Base-by-base conservation (phyloP, 1,140 invertebrate species). In the Achatina immaculata region DNA sequence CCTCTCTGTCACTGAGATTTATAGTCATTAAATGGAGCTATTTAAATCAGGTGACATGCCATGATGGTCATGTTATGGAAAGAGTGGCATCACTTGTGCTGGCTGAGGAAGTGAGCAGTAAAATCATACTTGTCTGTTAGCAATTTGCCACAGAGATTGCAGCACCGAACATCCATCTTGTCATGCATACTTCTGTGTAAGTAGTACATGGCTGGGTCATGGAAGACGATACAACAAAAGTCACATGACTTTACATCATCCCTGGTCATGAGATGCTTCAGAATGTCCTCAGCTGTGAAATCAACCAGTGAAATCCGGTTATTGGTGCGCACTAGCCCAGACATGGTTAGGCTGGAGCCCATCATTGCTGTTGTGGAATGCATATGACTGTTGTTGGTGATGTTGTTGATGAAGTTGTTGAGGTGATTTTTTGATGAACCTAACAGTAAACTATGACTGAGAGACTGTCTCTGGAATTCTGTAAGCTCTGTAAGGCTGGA, bases 201-300 rank as follows among this genome's bases (percentile, higher is more conserved):
- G 75, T 88, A 85, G 68, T 88, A 88, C 86, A 88, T 86, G 16
- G 86, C 86, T 1, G 86, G 84, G 80, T 88, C 86, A 24, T 86
- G 84, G 68, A 88, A 88, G 21, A 88, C 83, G 34, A 88, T 80
- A 76, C 86, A 85, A 73, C 86, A 88, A 66, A 84, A 88, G 66
- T 86, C 85, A 80, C 86, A 88, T 28, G 83, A 85, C 65, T 84
- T 84, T 19, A 85, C 83, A 80, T 86, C 86, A 74, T 88, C 85
- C 40, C 86, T 75, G 0, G 86, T 83, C 85, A 88, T 85, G 36
- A 88, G 81, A 58, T 88, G 86, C 11, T 82, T 83, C 4, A 86
- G 42, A 1, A 88, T 79, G 51, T 88, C 86, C 28, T 85, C 81
- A 16, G 83, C 83, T 9, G 84, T 85, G 66, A 88, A 86, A 72